Percentiles rank a stretch among this genome's conserved stretches.
These are phyloP conservation scores for Acanthosepion lycidas DNA, from an alignment of 2,888 invertebrate species.

Conservation along the genomic window DNA sequence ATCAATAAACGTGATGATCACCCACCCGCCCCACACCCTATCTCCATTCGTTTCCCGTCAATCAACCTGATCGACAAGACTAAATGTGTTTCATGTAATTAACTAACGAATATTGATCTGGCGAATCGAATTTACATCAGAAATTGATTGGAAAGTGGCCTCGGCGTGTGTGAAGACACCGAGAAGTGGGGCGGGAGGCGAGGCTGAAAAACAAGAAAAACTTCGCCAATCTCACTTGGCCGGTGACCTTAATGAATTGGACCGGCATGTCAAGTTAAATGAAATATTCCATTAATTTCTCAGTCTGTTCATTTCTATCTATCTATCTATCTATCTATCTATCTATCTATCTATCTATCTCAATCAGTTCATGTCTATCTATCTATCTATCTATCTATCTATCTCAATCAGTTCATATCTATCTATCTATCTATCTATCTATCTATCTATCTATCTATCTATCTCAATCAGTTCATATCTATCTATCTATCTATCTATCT, in stretches of 20 bases:
- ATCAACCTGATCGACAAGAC: neutral
- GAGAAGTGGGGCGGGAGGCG: too few relatives aligned
- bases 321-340: neutral
- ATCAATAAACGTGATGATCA: neutral
- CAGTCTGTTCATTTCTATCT: neutral
- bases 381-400: neutral
- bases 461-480: neutral
- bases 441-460: neutral
- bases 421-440: neutral
- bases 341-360: neutral
- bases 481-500: neutral
- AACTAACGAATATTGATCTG: neutral
- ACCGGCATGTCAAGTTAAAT: too few relatives aligned
- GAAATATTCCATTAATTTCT: neutral
- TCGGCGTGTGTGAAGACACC: too few relatives aligned
- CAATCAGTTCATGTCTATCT: neutral
- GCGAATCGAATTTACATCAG: neutral
- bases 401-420: neutral
- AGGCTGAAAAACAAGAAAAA: too few relatives aligned
- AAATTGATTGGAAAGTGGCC: neutral
- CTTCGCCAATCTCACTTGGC: too few relatives aligned
- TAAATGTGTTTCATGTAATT: neutral
- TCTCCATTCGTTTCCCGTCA: neutral
- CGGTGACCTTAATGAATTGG: too few relatives aligned
- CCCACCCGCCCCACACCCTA: neutral